A percentile compares a stretch with the other conserved stretches of the same genome.
phyloP scores from a whole-genome alignment of 2,797 vertebrate genomes.

The Parauchenoglanis punctatus region DNA sequence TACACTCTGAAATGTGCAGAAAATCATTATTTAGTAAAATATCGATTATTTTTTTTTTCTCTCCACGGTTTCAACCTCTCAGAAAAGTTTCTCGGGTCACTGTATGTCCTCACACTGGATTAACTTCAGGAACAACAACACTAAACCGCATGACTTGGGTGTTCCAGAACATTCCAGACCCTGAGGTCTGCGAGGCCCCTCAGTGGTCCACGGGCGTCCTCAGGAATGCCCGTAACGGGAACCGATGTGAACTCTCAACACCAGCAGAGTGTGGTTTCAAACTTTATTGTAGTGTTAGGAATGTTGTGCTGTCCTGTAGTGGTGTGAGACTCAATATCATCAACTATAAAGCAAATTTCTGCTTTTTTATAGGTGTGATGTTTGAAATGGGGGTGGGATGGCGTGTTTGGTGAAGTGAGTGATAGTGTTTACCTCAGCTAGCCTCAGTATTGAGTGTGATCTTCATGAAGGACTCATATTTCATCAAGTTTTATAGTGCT shows the following conservation, averaged over 20 bases:
- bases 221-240: constrained; percentile 35
- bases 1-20: neutral
- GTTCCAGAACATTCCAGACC: constrained; percentile 73
- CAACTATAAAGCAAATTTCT: neutral
- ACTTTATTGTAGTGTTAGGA: constrained; percentile 12
- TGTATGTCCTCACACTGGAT: constrained; percentile 55
- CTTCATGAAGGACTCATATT: neutral
- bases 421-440: neutral
- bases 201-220: constrained; percentile 30
- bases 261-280: constrained; percentile 47
- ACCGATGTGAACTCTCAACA: constrained; percentile 42
- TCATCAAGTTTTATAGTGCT: neutral
- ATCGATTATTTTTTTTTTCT: too few relatives aligned
- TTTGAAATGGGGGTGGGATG: too few relatives aligned
- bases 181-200: constrained; percentile 61
- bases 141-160: constrained; percentile 66
- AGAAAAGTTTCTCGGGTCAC: constrained; percentile 69
- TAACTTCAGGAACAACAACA: constrained; percentile 59
- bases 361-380: neutral
- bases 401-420: neutral
- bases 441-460: neutral
- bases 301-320: neutral
- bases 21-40: neutral
- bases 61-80: constrained; percentile 25
- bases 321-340: too few relatives aligned